Evolutionary conservation across 2,797 vertebrate genomes (phyloP).

Genomic region (Syndactyla subalaris): DNA sequence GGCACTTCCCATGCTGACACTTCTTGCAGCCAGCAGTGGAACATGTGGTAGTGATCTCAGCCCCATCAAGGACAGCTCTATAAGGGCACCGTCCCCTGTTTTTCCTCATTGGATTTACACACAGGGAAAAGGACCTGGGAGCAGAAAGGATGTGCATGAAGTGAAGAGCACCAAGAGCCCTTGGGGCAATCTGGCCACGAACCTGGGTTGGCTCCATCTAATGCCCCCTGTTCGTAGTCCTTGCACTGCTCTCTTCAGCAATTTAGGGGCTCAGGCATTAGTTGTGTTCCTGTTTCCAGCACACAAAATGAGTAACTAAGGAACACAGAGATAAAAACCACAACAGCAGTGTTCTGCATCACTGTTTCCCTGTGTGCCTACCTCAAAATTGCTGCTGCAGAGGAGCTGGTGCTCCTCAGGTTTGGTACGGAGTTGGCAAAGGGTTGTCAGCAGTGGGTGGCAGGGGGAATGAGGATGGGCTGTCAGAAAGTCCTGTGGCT

Average conservation of each 20-base stretch:
- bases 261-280: not conserved
- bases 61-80: accelerated
- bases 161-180: not conserved
- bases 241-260: not conserved
- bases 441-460: not conserved
- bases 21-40: not conserved
- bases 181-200: not conserved
- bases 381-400: not conserved
- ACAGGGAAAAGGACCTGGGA: not conserved
- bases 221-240: accelerated
- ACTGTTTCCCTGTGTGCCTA: not conserved
- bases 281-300: not conserved
- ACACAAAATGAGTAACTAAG: not conserved
- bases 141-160: not conserved
- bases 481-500: not conserved
- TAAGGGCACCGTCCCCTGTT: not conserved
- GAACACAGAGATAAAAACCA: not conserved
- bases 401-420: not conserved
- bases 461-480: not conserved
- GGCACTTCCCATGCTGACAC: not conserved
- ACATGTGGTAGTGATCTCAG: not conserved
- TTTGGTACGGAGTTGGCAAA: not conserved
- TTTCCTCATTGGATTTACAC: not conserved
- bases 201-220: not conserved
- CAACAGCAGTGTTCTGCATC: not conserved